These are phyloP conservation scores for Adelosebastes latens DNA, from an alignment of 2,797 vertebrate genomes.

Conservation along the genomic window DNA sequence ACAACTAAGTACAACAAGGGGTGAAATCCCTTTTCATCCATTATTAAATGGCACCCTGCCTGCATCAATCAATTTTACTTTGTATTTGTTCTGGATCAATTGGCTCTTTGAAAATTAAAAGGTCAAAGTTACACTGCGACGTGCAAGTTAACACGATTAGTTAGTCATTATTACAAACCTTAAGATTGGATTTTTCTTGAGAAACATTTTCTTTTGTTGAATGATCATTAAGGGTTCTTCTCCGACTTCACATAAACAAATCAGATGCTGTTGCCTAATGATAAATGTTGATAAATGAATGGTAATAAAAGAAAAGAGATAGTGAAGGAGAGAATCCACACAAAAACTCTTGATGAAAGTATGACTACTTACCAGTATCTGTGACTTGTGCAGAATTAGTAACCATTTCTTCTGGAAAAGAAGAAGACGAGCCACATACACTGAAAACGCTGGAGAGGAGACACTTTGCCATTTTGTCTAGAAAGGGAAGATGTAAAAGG, in stretches of 20 bases:
- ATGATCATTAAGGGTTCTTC: not conserved
- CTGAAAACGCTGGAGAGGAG: not conserved
- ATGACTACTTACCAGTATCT: not conserved
- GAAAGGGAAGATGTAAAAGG: not conserved
- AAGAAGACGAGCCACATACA: not conserved
- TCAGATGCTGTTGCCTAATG: not conserved
- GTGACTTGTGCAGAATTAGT: not conserved
- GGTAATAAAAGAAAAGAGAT: not conserved
- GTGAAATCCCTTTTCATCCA: not conserved
- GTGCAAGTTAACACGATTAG: not conserved
- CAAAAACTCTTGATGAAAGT: not conserved
- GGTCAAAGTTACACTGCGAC: not conserved
- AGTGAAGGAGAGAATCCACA: not conserved
- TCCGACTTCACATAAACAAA: not conserved
- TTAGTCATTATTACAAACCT: too few relatives aligned
- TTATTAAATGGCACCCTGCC: not conserved
- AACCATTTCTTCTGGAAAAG: not conserved
- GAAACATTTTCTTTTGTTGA: not conserved
- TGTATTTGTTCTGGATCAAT: conserved; percentile 6
- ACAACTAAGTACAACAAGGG: not conserved
- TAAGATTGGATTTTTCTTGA: not conserved
- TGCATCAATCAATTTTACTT: not conserved
- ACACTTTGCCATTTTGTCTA: not conserved
- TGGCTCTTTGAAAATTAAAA: conserved; percentile 4
- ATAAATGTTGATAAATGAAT: not conserved